Evolutionary conservation across 2,113 vertebrate species (phyloP), one percentile per base, ranked within the genome.

Genomic region (Brachirus orientalis): DNA sequence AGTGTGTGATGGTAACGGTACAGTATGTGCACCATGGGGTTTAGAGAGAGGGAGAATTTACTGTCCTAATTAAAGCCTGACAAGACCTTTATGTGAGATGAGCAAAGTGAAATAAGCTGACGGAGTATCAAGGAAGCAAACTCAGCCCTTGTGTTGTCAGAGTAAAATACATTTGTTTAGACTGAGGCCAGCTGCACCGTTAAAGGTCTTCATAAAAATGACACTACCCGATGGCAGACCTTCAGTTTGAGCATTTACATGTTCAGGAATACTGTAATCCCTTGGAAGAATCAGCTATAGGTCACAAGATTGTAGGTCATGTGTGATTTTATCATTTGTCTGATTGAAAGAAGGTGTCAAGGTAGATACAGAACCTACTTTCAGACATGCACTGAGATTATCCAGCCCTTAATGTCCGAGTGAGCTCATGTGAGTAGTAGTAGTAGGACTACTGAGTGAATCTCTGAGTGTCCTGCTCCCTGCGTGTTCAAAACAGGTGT

Each of bases 1-100:
- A 58, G 57, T 6, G 37, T 70, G 60, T 55, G 58, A 69, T 50
- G 36, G 22, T 65, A 76, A 65, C 38, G 67, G 86, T 74, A 83
- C 86, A 82, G 55, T 45, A 61, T 55, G 75, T 80, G 37, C 79
- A 76, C 20, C 9, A 0, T 41, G 33, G 19, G n/a, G 57, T 19
- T 36, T 18, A 52, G 40, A 52, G 52, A 50, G 36, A 38, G 33
- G 17, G 8, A 57, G 64, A 71, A 80, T 71, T 63, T 76, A 63
- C 13, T 66, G 51, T 66, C 51, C 68, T 53, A 44, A 63, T 75
- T 68, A 83, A 78, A 71, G 44, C 18, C 37, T 16, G 19, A 22
- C 6, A 0, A 53, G 43, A 64, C 62, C 40, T 75, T 85, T 65
- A 67, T 52, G 33, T 55, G 36, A 57, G 40, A 51, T 54, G 58